Base-by-base conservation (phyloP, 1,140 invertebrate species). In the Venustaconcha ellipsiformis region DNA sequence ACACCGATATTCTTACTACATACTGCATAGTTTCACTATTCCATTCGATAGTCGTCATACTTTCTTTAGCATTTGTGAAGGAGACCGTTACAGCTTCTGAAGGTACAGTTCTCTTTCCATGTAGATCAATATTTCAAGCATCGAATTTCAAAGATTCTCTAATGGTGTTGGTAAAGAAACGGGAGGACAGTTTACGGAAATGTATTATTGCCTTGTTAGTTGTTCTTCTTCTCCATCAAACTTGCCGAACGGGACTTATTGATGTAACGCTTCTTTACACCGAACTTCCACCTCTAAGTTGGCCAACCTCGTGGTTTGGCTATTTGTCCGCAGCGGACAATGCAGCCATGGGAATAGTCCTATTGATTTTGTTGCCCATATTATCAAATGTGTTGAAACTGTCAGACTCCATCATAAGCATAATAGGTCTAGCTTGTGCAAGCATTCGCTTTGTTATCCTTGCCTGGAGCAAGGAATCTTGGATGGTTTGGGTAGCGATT, bases 251-350 rank as follows among this genome's bases (percentile, higher is more conserved):
- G 2, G 82, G 82, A 23, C 57, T 83, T 4, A 83, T 79, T 0
- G 82, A 83, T 55, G 82, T 83, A 1, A 83, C 82, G 3, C 66
- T 83, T 17, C 73, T 83, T 0, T 83, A 80, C 62, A 83, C 82
- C 17, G 82, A 83, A 67, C 68, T 78, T 70, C 80, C 82, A 11
- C 82, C 82, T 11, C 71, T 88, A 2, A 80, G 79, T 57, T 88
- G 87, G 87, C 78, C 80, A 8, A 82, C 82, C 17, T 84, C 84
- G 26, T 78, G 83, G 82, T 88, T 87, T 76, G 86, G 86, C 3
- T 88, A 87, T 78, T 73, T 86, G 30, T 74, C 87, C 58, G 85
- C 87, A 14, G 78, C 80, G 18, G 85, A 87, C 71, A 86, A 86
- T 60, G 80, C 81, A n/a, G 78, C 78, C 14, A 80, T 86, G 75